A percentile compares a stretch with the other conserved stretches of the same genome.
Conservation (phyloP, 2,888 invertebrate species). For the Luperina testacea region DNA sequence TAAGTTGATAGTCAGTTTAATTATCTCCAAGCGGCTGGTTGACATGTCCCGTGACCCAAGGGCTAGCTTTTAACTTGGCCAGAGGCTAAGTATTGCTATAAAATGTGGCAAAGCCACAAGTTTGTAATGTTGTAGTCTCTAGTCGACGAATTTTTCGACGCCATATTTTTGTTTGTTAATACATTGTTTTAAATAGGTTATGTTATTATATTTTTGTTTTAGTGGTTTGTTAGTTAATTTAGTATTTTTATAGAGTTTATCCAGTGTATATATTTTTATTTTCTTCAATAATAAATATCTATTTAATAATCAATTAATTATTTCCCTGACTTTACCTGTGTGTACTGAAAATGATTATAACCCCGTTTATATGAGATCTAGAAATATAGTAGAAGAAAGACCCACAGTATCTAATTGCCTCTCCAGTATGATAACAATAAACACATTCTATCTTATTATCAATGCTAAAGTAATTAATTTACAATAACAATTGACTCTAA, state of each 20-base stretch:
- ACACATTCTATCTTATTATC: constrained; percentile 26
- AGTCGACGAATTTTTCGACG: no score
- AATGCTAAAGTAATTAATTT: constrained; percentile 32
- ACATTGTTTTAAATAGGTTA: not conserved
- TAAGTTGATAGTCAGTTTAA: not conserved
- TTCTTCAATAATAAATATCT: no score
- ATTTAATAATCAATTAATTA: not conserved
- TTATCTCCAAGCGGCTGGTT: no score
- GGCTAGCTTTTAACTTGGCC: no score
- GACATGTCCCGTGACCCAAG: no score
- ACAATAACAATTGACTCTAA: constrained; percentile 31
- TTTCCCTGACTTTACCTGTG: no score
- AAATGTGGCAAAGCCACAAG: no score
- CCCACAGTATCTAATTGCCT: not conserved
- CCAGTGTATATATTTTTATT: no score
- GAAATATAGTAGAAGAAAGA: not conserved
- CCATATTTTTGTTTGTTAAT: no score
- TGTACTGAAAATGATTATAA: not conserved
- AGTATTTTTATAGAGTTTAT: not conserved
- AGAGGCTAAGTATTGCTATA: no score
- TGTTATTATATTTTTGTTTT: no score
- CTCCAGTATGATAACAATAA: not conserved
- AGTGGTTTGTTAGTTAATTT: not conserved
- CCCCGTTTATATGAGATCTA: not conserved
- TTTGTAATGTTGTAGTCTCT: no score